Percentiles rank a stretch among this genome's conserved stretches.
phyloP scores from a whole-genome alignment of 2,888 invertebrate genomes.

The Tinea pellionella region DNA sequence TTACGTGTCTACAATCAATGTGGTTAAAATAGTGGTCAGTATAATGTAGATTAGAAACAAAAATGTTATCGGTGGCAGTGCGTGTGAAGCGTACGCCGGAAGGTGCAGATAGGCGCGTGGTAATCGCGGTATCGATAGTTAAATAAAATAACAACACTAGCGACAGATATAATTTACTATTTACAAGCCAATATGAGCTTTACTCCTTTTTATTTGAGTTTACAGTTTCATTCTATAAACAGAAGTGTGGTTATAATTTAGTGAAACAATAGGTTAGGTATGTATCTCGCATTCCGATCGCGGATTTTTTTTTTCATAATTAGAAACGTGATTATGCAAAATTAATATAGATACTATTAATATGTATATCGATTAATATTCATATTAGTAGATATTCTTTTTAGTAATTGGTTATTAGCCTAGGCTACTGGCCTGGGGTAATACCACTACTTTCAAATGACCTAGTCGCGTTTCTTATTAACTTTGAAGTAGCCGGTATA shows the following conservation, averaged over 20 bases:
- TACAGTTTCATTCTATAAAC: background rate
- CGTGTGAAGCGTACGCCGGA: constrained; percentile 6
- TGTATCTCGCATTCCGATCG: background rate
- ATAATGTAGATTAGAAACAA: constrained; percentile 7
- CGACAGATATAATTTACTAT: background rate
- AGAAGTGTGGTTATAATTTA: background rate
- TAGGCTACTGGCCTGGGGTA: no score
- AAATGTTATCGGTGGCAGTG: background rate
- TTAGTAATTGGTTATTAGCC: no score
- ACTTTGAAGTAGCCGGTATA: no score
- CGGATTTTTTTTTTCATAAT: background rate
- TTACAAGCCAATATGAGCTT: background rate
- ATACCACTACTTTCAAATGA: no score
- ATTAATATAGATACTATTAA: background rate
- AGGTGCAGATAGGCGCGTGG: constrained; percentile 1
- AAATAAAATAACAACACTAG: constrained; percentile 8
- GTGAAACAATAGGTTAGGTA: background rate
- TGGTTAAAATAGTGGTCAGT: constrained; percentile 5
- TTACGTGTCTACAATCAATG: background rate
- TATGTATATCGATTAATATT: background rate
- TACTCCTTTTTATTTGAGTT: background rate
- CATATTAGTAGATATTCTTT: background rate
- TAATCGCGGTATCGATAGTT: constrained; percentile 7
- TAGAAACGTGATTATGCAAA: background rate
- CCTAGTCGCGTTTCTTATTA: no score